Base-by-base conservation (phyloP, 2,797 vertebrate genomes). In the Garrulus glandarius region DNA sequence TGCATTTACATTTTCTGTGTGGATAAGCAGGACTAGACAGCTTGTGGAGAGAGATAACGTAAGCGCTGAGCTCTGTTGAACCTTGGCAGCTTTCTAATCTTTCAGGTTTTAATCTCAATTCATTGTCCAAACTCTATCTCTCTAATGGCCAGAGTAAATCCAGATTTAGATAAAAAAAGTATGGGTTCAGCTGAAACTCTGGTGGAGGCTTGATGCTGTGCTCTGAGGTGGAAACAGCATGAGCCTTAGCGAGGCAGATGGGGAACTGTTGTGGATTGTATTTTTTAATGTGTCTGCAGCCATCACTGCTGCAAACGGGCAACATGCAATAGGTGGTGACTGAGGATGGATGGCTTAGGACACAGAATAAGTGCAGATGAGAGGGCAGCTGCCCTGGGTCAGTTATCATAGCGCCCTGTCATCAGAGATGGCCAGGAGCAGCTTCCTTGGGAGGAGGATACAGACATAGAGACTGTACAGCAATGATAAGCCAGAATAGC, bases 31-130 rank as follows among this genome's bases (percentile, higher is more conserved):
- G 56, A 74, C 67, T 34, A 57, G 84, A 74, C 3, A 8, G 43
- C 53, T 94, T 92, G 89, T n/a, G 34, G 52, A 71, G 36, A 68
- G 71, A 92, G 86, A 96, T 89, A 93, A 93, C 2, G 0, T 63
- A 89, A 64, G 23, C 1, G 0, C 32, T 64, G 53, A 96, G 74
- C 46, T 87, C 68, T 80, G 50, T 24, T 85, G 71, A 91, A 80
- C 75, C 60, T 77, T n/a, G n/a, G 30, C 49, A 71, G 34, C 11
- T 79, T 70, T 74, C 71, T 77, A 67, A 72, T 90, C 59, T 84
- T 71, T 67, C 67, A 47, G 49, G 26, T 71, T 96, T 87, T 93
- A 89, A 84, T 92, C 84, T 89, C 81, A 71, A 69, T 82, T 65
- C 80, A 65, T 89, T 89, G 71, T 85, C 87, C 82, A 68, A 86